Evolutionary conservation across 2,888 invertebrate genomes (phyloP).

Genomic region (Drosophila subquinaria): DNA sequence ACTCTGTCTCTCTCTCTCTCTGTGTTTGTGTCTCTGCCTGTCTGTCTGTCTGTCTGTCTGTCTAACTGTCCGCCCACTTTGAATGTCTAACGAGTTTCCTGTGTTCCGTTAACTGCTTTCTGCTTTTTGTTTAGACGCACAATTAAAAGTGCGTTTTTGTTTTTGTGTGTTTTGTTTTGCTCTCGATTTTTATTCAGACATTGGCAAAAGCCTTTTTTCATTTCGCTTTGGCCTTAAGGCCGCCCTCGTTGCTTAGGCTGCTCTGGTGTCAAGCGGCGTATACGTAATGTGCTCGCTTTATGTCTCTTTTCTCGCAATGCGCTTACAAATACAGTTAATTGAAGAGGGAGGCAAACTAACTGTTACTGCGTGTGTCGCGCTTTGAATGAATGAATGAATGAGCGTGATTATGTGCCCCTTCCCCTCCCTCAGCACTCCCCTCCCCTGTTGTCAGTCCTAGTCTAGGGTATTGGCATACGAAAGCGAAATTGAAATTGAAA

Average conservation of each 20-base stretch:
- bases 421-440: no score
- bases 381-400: constrained; percentile 68
- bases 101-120: constrained; percentile 51
- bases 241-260: constrained; percentile 40
- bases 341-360: constrained; percentile 2
- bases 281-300: constrained; percentile 43
- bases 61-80: constrained; percentile 48
- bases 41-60: neutral
- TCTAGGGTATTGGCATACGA: constrained; percentile 47
- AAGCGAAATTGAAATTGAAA: constrained; percentile 55
- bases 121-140: constrained; percentile 35
- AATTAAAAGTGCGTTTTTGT: constrained; percentile 49
- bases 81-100: constrained; percentile 67
- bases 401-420: constrained; percentile 51
- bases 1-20: constrained; percentile 5
- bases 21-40: neutral
- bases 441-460: neutral
- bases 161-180: constrained; percentile 16
- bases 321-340: neutral
- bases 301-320: neutral
- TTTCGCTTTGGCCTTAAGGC: constrained; percentile 62
- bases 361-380: constrained; percentile 35
- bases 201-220: constrained; percentile 27
- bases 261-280: constrained; percentile 26
- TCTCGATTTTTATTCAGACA: constrained; percentile 22